Base-by-base conservation (phyloP, 2,113 vertebrate genomes). In the Sporophila hypoxantha region DNA sequence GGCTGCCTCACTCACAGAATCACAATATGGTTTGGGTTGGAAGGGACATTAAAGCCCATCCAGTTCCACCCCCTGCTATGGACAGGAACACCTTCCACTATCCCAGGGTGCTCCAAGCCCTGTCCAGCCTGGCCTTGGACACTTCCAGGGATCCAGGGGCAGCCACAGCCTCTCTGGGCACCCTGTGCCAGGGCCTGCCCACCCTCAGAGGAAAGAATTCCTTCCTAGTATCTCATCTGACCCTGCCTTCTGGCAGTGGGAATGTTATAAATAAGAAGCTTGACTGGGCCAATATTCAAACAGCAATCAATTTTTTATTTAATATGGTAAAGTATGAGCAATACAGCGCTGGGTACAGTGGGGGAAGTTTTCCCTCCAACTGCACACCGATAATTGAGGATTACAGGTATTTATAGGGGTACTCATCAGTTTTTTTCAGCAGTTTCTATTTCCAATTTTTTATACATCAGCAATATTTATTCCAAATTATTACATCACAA, bases 51-150 rank as follows among this genome's bases (percentile, higher is more conserved):
- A 39, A 59, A 39, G 18, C 22, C 4, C 32, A 50, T 27, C 32
- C 15, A 22, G 8, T 32, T 0, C 25, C 57, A 17, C 0, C 16
- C 18, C 25, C 14, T 70, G 49, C 22, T 67, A 23, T 37, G 42
- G 34, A 34, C 34, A 36, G 49, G 44, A 27, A 59, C 59, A 59
- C 27, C 15, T 66, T 4, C 52, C 19, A 25, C 27, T 5, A 0
- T 0, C 37, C 37, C 42, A 44, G 37, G 7, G 0, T 29, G 26
- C 44, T 73, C 52, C 59, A 50, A 64, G 15, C 32, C 12, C 66
- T 0, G 0, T 42, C 42, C 44, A 66, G 0, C 16, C 67, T 44
- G 84, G 32, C 37, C 23, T n/a, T 14, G 59, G 44, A 2, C 59
- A 20, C 27, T 86, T 0, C 8, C 59, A 78, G 36, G 74, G 26